phyloP scores from a whole-genome alignment of 2,888 invertebrate genomes.

The Amblyjoppa fuscipennis region DNA sequence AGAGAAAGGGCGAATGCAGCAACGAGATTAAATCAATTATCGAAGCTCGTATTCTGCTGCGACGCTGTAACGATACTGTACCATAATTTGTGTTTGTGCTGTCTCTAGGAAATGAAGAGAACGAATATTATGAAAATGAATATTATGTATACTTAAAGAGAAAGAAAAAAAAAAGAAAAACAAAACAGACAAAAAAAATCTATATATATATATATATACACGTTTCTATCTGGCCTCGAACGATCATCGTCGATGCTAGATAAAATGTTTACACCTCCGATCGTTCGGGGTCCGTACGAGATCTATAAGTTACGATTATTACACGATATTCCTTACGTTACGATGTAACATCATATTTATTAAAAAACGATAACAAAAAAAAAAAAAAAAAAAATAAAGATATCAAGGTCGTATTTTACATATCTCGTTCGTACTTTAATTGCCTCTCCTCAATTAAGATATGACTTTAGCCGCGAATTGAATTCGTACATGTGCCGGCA shows the following conservation, averaged over 20 bases:
- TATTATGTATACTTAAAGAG: constrained; percentile 61
- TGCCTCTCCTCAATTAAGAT: background rate
- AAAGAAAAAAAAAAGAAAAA: constrained; percentile 55
- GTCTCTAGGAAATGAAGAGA: constrained; percentile 77
- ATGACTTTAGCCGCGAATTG: background rate
- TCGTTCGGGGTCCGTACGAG: constrained; percentile 68
- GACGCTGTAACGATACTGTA: constrained; percentile 79
- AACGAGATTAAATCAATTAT: constrained; percentile 30
- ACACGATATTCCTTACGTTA: constrained; percentile 80
- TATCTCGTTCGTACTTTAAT: constrained; percentile 15
- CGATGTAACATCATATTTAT: constrained; percentile 83
- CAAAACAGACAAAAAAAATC: constrained; percentile 70
- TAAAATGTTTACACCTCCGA: constrained; percentile 64
- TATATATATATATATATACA: constrained; percentile 2
- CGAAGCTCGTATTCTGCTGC: background rate
- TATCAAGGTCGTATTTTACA: constrained; percentile 70
- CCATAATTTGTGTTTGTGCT: constrained; percentile 81
- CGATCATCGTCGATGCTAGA: constrained; percentile 60
- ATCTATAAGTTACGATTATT: constrained; percentile 70
- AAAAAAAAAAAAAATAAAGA: constrained; percentile 62
- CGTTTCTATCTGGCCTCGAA: constrained; percentile 68
- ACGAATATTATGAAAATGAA: constrained; percentile 69
- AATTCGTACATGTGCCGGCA: constrained; percentile 1
- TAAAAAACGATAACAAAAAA: constrained; percentile 77
- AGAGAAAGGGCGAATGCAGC: constrained; percentile 31